These are phyloP conservation scores for Poliocrania exsul DNA, from an alignment of 2,797 vertebrate genomes.

Conservation along the genomic window DNA sequence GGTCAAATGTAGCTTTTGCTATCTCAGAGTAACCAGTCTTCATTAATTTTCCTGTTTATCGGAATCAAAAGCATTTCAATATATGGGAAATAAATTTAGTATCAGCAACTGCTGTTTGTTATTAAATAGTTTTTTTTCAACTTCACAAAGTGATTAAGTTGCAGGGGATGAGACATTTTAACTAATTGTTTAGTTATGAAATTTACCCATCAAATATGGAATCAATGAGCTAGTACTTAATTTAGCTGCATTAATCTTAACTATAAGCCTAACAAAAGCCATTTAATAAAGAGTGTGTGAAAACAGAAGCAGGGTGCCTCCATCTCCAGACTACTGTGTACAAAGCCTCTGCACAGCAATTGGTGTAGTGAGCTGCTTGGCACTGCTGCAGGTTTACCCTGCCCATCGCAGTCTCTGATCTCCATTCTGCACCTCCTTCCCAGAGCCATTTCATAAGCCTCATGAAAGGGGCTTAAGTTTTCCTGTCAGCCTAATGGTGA, in stretches of 20 bases:
- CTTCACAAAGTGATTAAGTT: background rate
- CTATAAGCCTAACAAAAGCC: background rate
- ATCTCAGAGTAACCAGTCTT: background rate
- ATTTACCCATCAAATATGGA: background rate
- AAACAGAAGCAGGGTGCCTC: conserved; percentile 32
- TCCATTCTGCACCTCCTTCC: background rate
- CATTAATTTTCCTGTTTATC: background rate
- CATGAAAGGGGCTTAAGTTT: background rate
- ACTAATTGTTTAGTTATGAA: background rate
- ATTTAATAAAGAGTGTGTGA: conserved; percentile 7
- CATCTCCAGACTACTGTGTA: background rate
- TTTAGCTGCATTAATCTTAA: conserved; percentile 29
- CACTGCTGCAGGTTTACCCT: background rate
- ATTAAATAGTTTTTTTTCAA: background rate
- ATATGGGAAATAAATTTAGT: background rate
- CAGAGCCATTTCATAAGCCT: background rate
- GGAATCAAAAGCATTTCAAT: background rate
- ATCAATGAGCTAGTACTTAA: background rate
- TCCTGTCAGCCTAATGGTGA: background rate
- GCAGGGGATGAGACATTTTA: background rate
- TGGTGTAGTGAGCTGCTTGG: background rate
- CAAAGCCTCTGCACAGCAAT: background rate
- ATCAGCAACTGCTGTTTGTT: background rate
- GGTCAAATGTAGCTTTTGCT: background rate
- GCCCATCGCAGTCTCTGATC: background rate